Evolutionary conservation across 2,113 vertebrate species (phyloP), one percentile per base, ranked within the genome.

Genomic region (Buteo buteo): DNA sequence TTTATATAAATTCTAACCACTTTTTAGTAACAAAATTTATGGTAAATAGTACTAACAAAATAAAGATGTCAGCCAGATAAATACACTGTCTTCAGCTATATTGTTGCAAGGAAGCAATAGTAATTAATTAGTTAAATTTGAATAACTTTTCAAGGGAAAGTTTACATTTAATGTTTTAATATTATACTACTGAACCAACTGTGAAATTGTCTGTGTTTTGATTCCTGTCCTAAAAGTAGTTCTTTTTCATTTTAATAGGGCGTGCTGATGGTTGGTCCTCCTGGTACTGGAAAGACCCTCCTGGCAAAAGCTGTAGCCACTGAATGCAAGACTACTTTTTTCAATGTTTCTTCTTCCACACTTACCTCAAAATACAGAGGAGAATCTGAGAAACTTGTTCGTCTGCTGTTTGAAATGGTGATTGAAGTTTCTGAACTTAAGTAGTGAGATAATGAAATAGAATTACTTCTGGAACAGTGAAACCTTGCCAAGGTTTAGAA

Each of bases 361-460:
- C 99, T 99, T 78, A 99, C 99, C 88, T 99, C 99, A 91, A 99
- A 99, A 95, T 99, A 99, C 98, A 98, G 99, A 97, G 99, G 99
- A 86, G 99, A 99, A 97, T 99, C 99, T 20, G 99, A 99, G 97
- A 99, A 99, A 95, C 98, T 99, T 44, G 99, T 99, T 65, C 99
- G 99, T 57, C 98, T 99, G 4, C 98, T 99, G 26, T 99, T 99
- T 97, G 99, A 99, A 98, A 99, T 99, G 99, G 99, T 99, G 95
- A 98, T 88, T 95, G 76, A 82, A 65, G 54, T 42, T 65, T 59
- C 54, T 92, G 61, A 94, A 38, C 9, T 21, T 90, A 66, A 94
- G 55, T 34, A 90, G 29, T 72, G 91, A 82, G 47, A 90, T 90
- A 81, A 81, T 62, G 69, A 87, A 91, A 34, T 76, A 74, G 65